Percentiles rank a stretch among this genome's conserved stretches.
Conservation (phyloP, 64 coral and sea anemone species). For the Dendrophyllia cribrosa region DNA sequence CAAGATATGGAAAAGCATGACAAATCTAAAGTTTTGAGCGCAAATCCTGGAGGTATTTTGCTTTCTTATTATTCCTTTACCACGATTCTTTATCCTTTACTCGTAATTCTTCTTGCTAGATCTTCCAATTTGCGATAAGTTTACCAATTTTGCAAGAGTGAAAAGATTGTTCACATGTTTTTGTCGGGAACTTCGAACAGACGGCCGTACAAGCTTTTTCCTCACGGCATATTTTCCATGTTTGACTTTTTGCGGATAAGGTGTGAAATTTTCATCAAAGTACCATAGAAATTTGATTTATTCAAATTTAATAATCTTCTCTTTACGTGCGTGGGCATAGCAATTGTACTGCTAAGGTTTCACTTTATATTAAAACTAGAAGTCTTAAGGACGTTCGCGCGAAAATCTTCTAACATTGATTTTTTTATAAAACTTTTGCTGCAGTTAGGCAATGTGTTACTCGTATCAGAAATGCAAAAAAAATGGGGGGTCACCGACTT, state of each 20-base stretch:
- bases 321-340: not conserved
- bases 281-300: not conserved
- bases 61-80: not conserved
- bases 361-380: not conserved
- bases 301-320: not conserved
- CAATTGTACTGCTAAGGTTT: not conserved
- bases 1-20: slow-evolving; percentile 39
- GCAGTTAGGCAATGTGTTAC: too few relatives aligned
- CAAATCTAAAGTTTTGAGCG: slow-evolving; percentile 35
- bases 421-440: too few relatives aligned
- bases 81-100: not conserved
- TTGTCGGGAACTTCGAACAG: not conserved
- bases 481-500: too few relatives aligned
- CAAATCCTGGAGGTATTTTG: not conserved
- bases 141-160: not conserved
- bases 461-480: too few relatives aligned
- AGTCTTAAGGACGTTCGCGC: too few relatives aligned
- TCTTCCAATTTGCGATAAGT: not conserved
- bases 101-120: not conserved
- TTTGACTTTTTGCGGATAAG: not conserved
- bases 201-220: not conserved
- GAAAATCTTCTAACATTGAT: too few relatives aligned
- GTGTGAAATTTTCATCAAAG: not conserved
- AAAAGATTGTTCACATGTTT: not conserved
- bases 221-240: not conserved